Evolutionary conservation across 2,888 invertebrate species (phyloP).

Genomic region (Drosophila bunnanda): DNA sequence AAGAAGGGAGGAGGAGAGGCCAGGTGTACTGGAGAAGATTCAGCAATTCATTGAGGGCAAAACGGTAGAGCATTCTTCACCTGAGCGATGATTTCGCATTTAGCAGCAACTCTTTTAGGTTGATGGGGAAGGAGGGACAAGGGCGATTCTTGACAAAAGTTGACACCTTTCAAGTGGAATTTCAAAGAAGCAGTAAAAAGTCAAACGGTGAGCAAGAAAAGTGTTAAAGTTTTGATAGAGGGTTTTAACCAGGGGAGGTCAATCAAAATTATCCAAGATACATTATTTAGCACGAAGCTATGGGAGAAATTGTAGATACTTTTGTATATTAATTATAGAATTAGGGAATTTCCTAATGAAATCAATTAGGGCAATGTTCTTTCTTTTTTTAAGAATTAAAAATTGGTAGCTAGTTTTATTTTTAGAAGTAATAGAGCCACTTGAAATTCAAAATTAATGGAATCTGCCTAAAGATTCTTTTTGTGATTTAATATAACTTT

Average conservation of each 20-base stretch:
- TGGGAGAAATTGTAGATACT: neutral
- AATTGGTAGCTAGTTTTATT: neutral
- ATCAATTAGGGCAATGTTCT: neutral
- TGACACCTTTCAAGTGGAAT: slow-evolving; percentile 33
- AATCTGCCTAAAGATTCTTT: neutral
- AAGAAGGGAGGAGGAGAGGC: neutral
- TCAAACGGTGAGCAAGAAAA: neutral
- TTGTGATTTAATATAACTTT: neutral
- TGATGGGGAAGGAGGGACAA: neutral
- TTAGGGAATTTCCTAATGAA: neutral
- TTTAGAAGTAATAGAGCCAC: neutral
- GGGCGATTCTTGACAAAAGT: slow-evolving; percentile 24
- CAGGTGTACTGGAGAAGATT: slow-evolving; percentile 8
- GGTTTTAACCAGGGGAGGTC: neutral
- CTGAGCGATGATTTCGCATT: slow-evolving; percentile 42
- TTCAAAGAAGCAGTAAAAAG: slow-evolving; percentile 28
- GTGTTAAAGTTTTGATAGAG: slow-evolving; percentile 3
- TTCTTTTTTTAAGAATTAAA: neutral
- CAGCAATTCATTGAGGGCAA: slow-evolving; percentile 41
- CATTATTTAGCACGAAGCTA: neutral
- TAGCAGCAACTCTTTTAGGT: neutral
- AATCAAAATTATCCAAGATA: neutral
- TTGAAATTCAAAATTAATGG: too few species aligned
- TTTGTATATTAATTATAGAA: neutral
- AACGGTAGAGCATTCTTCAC: slow-evolving; percentile 22